Evolutionary conservation across 2,888 invertebrate genomes (phyloP).

Genomic region (Lacanobia wlatinum): DNA sequence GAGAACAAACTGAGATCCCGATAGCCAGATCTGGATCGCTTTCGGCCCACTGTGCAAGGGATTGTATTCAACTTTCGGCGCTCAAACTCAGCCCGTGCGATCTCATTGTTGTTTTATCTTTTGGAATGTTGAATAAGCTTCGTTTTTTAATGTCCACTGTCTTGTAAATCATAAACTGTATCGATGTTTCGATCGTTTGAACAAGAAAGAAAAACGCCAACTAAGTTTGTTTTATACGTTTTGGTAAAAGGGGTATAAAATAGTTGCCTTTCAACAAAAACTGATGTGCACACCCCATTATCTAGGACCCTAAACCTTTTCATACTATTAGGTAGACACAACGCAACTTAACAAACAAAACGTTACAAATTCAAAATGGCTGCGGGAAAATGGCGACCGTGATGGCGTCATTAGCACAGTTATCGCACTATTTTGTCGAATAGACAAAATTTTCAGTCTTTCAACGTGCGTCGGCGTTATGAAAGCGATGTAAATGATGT

Average conservation of each 20-base stretch:
- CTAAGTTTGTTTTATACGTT: conserved; percentile 43
- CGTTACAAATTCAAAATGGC: conserved; percentile 83
- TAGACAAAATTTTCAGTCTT: conserved; percentile 89
- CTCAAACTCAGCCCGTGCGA: conserved; percentile 74
- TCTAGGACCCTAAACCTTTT: conserved; percentile 77
- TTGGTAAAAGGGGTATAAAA: conserved; percentile 24
- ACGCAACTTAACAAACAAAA: conserved; percentile 83
- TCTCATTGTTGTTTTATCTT: conserved; percentile 78
- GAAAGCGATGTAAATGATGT: conserved; percentile 86
- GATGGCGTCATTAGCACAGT: conserved; percentile 88
- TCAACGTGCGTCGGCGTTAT: conserved; percentile 87
- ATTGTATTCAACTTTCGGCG: conserved; percentile 84
- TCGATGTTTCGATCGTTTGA: conserved; percentile 58
- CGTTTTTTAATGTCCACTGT: conserved; percentile 77
- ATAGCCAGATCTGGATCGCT: conserved; percentile 89
- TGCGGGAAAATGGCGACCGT: conserved; percentile 80
- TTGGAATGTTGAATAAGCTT: conserved; percentile 77
- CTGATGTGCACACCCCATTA: conserved; percentile 69
- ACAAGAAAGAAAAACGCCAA: conserved; percentile 39
- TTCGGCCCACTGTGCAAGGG: conserved; percentile 84
- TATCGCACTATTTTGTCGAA: conserved; percentile 90
- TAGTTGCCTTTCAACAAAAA: conserved; percentile 71
- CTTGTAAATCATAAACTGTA: conserved; percentile 80
- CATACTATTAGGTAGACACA: conserved; percentile 68
- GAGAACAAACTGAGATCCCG: conserved; percentile 91